Evolutionary conservation across 1,140 invertebrate genomes (phyloP), one percentile per base, ranked within the genome.

Genomic region (Drosophila funebris): DNA sequence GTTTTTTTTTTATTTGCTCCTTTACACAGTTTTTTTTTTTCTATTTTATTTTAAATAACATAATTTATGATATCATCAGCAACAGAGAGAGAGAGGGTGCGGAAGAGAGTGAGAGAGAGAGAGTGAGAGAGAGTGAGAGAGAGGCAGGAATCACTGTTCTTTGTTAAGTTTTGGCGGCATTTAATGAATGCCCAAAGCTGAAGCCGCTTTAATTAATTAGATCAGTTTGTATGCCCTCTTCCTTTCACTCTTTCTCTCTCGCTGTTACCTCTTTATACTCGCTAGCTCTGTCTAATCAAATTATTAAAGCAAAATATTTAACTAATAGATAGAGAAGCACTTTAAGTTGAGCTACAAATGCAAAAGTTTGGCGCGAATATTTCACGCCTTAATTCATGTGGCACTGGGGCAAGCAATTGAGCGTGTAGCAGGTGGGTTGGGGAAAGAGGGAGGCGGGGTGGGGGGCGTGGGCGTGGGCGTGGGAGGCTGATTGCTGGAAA

Each of bases 321-420:
- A 50, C 36, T 61, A 52, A 8, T n/a, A 44, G 22, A 62, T 22
- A 31, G 11, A 48, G 5, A 8, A 16, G 11, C 1, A 66, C 33
- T 66, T 71, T 66, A 71, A 71, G 50, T 22, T 44, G 7, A 72
- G 44, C 24, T 16, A 36, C 31, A 20, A 31, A 29, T 7, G 33
- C 31, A n/a, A 56, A 63, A 52, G 46, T 71, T 71, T 71, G 68
- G 68, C 56, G 33, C 27, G 48, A 56, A 76, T 80, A 71, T 89
- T 79, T 74, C 73, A 70, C 84, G 76, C 84, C 83, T 72, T 88
- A 88, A 88, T 88, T 88, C 77, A 88, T 72, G 80, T 68, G 66
- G 22, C 46, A 57, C 27, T 48, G 46, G n/a, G 5, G 48, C 5
- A 16, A 7, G 48, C 48, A 52, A 52, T 52, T 33, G 48, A 52